Evolutionary conservation across 2,113 vertebrate genomes (phyloP).

Genomic region (Panthera tigris): DNA sequence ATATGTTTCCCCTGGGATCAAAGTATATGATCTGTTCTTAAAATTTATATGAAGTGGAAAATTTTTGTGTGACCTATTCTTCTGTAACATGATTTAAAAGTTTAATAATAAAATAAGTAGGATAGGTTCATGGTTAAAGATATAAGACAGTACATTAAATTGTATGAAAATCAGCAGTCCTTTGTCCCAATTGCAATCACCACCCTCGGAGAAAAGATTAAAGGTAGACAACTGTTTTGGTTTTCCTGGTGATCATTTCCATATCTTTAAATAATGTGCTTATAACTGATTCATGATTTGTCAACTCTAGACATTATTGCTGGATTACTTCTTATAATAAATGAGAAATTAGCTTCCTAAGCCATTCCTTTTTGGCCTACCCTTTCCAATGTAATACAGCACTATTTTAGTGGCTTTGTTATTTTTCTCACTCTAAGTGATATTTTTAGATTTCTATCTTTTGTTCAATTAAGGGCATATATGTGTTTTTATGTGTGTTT

Average conservation of each 20-base stretch:
- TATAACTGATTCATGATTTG: background rate
- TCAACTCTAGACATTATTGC: background rate
- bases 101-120: conserved; percentile 9
- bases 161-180: background rate
- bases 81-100: background rate
- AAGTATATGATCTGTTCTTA: background rate
- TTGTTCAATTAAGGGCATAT: background rate
- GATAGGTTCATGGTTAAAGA: background rate
- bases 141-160: background rate
- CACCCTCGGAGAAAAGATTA: background rate
- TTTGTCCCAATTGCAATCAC: background rate
- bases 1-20: background rate
- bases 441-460: background rate
- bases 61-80: background rate
- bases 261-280: background rate
- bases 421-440: background rate
- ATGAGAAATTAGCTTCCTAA: conserved; percentile 7
- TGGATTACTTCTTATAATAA: background rate
- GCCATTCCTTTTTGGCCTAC: background rate
- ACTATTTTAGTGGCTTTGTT: background rate
- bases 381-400: conserved; percentile 22
- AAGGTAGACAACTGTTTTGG: background rate
- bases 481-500: background rate
- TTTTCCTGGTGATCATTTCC: background rate
- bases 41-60: conserved; percentile 3